phyloP scores from a whole-genome alignment of 2,797 vertebrate genomes.

The Botia almorhae region DNA sequence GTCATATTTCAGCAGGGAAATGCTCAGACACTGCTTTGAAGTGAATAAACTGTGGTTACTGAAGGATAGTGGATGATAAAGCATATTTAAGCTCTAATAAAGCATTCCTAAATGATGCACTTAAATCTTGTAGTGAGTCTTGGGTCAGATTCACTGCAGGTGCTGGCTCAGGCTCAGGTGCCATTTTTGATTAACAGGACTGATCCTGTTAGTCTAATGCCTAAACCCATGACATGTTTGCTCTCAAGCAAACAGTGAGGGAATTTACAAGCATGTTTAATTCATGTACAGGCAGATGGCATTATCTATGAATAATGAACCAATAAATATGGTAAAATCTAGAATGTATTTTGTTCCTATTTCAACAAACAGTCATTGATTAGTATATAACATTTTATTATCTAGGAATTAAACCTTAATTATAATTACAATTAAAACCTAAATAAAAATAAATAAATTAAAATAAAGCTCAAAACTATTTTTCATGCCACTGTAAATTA shows the following conservation, averaged over 20 bases:
- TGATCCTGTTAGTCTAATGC: constrained; percentile 6
- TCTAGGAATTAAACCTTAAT: no score
- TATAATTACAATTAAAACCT: no score
- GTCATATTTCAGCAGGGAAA: constrained; percentile 26
- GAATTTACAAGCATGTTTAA: neutral
- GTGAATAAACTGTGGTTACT: constrained; percentile 28
- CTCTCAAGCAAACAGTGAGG: neutral
- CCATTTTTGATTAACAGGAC: constrained; percentile 21
- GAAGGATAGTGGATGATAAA: constrained; percentile 10
- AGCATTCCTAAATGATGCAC: constrained; percentile 13
- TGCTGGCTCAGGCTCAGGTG: constrained; percentile 7
- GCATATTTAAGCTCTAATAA: constrained; percentile 1
- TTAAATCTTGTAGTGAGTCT: neutral
- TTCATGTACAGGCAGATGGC: neutral
- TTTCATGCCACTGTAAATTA: neutral
- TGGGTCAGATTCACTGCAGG: constrained; percentile 1
- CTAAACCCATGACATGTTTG: constrained; percentile 1
- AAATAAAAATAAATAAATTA: neutral
- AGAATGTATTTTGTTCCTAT: no score
- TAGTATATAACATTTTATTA: no score
- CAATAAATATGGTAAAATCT: no score
- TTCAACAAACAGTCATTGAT: no score
- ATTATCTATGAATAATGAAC: neutral
- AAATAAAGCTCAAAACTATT: neutral
- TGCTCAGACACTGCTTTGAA: neutral